These are phyloP conservation scores for Leucoraja ocellata DNA, from an alignment of 2,797 vertebrate species.

Conservation along the genomic window DNA sequence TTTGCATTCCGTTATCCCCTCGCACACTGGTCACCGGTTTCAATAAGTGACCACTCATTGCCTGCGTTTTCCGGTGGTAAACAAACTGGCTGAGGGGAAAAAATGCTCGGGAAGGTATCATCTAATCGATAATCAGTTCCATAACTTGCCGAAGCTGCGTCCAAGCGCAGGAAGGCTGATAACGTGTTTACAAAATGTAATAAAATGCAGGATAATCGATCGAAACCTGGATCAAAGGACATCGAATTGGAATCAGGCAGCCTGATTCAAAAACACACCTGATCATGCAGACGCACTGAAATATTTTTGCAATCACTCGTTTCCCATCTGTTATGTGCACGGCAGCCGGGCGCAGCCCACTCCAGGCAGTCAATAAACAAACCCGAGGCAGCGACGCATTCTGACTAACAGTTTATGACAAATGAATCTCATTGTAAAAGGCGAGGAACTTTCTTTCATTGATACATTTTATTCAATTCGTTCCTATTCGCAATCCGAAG, in stretches of 20 bases:
- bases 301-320: neutral
- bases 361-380: neutral
- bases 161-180: neutral
- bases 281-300: neutral
- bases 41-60: neutral
- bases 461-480: neutral
- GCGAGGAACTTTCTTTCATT: neutral
- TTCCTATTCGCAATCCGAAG: neutral
- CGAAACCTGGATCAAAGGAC: neutral
- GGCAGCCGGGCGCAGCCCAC: neutral
- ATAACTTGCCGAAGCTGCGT: neutral
- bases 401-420: neutral
- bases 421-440: neutral
- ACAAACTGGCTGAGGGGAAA: neutral
- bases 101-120: neutral
- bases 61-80: neutral
- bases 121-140: neutral
- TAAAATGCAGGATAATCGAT: neutral
- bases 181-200: neutral
- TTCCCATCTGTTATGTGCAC: neutral
- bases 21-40: neutral
- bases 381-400: neutral
- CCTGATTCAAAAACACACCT: neutral
- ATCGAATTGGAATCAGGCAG: neutral
- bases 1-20: neutral